These are phyloP conservation scores for Pan paniscus DNA, from an alignment of 2,113 vertebrate species.

Conservation along the genomic window DNA sequence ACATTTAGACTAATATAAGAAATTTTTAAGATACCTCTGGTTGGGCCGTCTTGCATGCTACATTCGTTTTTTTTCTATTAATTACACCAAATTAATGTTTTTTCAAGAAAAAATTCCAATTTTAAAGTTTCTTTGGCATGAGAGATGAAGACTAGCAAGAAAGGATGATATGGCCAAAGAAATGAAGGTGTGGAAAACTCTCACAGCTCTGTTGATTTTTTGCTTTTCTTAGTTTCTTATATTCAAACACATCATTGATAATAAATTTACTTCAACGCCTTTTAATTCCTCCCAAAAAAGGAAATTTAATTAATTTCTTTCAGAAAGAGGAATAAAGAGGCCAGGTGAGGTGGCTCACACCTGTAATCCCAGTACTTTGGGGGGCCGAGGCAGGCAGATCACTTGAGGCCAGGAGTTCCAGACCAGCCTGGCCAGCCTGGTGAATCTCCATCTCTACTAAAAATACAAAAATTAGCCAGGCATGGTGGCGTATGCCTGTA, in stretches of 20 bases:
- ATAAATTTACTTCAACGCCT: constrained; percentile 6
- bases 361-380: too few relatives aligned
- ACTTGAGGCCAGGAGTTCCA: too few relatives aligned
- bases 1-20: background rate
- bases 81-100: constrained; percentile 7
- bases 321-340: background rate
- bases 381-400: too few relatives aligned
- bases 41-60: background rate
- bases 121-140: background rate
- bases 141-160: background rate
- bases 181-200: background rate
- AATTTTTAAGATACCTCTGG: background rate
- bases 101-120: background rate
- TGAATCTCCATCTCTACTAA: too few relatives aligned
- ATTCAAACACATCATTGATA: background rate
- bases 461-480: too few relatives aligned
- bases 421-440: too few relatives aligned
- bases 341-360: too few relatives aligned
- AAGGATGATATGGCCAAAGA: background rate
- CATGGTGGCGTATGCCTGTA: too few relatives aligned
- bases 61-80: background rate
- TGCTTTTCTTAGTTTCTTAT: background rate
- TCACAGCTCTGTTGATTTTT: background rate
- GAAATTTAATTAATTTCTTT: constrained; percentile 9
- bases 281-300: constrained; percentile 10